Conservation (phyloP, 2,113 vertebrate species). For the Typhlomys cinereus region DNA sequence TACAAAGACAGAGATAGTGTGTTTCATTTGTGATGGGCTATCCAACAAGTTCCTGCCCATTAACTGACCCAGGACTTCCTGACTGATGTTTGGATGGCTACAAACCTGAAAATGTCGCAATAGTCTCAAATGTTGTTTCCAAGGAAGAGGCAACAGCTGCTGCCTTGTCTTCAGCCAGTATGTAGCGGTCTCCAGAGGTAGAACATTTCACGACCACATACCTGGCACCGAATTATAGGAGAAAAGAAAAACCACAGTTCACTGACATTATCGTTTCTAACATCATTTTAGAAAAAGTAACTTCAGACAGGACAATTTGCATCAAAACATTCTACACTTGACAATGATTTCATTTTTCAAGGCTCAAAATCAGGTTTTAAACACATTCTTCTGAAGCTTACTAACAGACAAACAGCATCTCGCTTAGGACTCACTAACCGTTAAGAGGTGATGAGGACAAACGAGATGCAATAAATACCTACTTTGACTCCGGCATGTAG, state of each 20-base stretch:
- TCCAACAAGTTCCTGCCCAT: not conserved
- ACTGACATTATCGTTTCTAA: not conserved
- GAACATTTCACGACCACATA: conserved; percentile 93
- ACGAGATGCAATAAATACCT: conserved; percentile 69
- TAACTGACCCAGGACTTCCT: not conserved
- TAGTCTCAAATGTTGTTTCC: conserved; percentile 90
- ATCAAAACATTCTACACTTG: not conserved
- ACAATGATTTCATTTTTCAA: not conserved
- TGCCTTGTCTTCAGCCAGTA: conserved; percentile 91
- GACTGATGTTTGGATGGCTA: not conserved
- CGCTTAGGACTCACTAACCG: not conserved
- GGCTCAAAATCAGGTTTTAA: not conserved
- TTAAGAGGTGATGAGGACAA: not conserved
- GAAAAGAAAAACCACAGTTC: not conserved
- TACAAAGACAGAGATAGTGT: not conserved
- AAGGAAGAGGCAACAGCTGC: conserved; percentile 86
- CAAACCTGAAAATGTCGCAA: conserved; percentile 89
- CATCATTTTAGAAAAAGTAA: conserved; percentile 3
- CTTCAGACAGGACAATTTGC: not conserved
- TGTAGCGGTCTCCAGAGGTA: conserved; percentile 85
- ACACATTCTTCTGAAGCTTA: not conserved
- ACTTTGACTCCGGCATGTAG: conserved; percentile 95
- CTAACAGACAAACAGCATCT: too few species aligned
- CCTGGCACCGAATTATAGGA: conserved; percentile 79
- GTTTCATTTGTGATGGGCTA: not conserved